Evolutionary conservation across 2,113 vertebrate genomes (phyloP).

Genomic region (Tylochromis polylepis): DNA sequence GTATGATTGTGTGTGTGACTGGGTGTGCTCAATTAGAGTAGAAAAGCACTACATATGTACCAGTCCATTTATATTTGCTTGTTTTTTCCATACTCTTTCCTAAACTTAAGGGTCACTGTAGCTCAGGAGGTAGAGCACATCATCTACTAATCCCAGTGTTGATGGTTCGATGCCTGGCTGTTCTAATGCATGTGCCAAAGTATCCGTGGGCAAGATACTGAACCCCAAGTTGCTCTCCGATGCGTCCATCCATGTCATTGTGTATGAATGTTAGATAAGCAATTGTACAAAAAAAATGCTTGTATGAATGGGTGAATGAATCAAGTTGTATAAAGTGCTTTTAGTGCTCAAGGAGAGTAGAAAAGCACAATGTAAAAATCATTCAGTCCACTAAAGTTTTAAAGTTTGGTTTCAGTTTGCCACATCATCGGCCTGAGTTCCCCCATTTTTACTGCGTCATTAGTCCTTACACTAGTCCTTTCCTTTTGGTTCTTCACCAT

Average conservation of each 20-base stretch:
- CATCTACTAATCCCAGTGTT: neutral
- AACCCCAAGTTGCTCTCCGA: neutral
- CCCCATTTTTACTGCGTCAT: neutral
- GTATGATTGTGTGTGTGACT: neutral
- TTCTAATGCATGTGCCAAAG: too few species aligned
- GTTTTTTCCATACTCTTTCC: neutral
- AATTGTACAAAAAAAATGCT: neutral
- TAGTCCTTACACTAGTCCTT: neutral
- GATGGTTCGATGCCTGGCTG: neutral
- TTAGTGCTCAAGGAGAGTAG: neutral
- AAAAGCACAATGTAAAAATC: neutral
- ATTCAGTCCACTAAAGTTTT: neutral
- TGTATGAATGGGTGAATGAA: neutral
- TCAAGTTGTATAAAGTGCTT: neutral
- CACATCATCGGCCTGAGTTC: neutral
- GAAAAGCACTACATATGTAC: neutral
- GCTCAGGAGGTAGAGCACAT: neutral
- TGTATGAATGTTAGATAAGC: neutral
- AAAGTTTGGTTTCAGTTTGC: neutral
- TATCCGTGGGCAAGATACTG: neutral
- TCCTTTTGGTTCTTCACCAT: neutral
- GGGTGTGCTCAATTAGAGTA: neutral
- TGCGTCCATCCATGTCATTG: neutral
- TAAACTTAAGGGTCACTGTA: neutral
- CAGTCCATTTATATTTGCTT: neutral